These are phyloP conservation scores for Drosophila malerkotliana DNA, from an alignment of 1,140 invertebrate species.

Conservation along the genomic window DNA sequence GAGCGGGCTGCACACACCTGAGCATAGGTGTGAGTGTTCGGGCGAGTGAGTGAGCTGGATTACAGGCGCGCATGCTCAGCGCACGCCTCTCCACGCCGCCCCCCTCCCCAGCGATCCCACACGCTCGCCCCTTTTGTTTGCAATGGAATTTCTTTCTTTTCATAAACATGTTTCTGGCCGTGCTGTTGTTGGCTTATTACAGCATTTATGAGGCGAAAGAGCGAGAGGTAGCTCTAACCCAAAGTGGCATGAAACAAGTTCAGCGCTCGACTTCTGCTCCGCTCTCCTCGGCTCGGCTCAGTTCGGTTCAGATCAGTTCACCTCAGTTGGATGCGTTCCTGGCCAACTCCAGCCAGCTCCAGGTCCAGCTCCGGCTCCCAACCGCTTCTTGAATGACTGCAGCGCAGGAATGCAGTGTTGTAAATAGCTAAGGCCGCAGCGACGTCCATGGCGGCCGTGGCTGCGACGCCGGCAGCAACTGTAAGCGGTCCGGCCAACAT, in stretches of 20 bases:
- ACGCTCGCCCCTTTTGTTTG: constrained; percentile 69
- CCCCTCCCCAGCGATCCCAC: constrained; percentile 21
- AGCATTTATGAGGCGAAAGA: constrained; percentile 72
- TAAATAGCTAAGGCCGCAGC: constrained; percentile 65
- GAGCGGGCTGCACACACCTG: constrained; percentile 20
- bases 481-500: constrained; percentile 50
- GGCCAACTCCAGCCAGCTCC: constrained; percentile 11
- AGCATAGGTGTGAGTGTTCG: neutral
- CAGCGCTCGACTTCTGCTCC: constrained; percentile 46
- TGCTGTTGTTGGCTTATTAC: constrained; percentile 70
- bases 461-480: constrained; percentile 32
- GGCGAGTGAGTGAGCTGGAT: constrained; percentile 38
- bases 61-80: constrained; percentile 64
- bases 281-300: constrained; percentile 18
- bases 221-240: constrained; percentile 51
- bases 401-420: constrained; percentile 75
- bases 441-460: constrained; percentile 2
- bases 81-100: constrained; percentile 34
- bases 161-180: constrained; percentile 75
- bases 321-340: constrained; percentile 11
- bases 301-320: constrained; percentile 22
- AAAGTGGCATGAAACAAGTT: constrained; percentile 78
- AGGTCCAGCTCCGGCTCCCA: constrained; percentile 5
- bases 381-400: constrained; percentile 76
- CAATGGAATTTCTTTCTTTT: constrained; percentile 81